A percentile compares a stretch with the other conserved stretches of the same genome.
Evolutionary conservation across 2,113 vertebrate species (phyloP).

Genomic region (Pristiophorus japonicus): DNA sequence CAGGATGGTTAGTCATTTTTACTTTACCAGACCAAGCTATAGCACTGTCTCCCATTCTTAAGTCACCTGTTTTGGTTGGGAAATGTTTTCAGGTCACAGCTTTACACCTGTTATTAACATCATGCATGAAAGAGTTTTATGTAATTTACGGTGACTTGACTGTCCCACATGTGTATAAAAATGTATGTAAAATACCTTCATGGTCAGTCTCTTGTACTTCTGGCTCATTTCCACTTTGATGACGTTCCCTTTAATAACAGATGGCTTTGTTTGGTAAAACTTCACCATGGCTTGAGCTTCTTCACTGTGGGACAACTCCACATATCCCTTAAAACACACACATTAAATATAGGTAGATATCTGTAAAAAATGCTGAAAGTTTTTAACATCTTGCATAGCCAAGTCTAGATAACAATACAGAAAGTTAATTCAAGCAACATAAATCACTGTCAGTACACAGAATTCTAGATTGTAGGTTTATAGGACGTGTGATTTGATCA

Average conservation of each 20-base stretch:
- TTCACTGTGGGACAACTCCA: constrained; percentile 19
- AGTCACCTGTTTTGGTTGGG: neutral
- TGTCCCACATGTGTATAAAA: neutral
- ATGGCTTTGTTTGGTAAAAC: neutral
- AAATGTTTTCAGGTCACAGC: neutral
- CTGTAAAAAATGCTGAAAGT: neutral
- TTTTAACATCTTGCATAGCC: neutral
- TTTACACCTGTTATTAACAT: neutral
- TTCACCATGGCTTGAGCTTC: constrained; percentile 20
- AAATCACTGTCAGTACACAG: neutral
- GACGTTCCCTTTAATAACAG: constrained; percentile 10
- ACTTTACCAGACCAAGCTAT: neutral
- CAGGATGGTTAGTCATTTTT: neutral
- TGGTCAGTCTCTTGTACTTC: neutral
- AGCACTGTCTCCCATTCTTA: neutral
- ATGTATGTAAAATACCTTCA: neutral
- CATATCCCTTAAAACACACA: constrained; percentile 22
- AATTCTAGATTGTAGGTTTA: neutral
- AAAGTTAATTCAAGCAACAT: neutral
- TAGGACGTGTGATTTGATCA: neutral
- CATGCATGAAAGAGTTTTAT: neutral
- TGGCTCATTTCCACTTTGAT: neutral
- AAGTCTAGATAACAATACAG: neutral
- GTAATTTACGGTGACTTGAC: neutral
- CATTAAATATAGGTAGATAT: neutral